Conservation (phyloP, 2,113 vertebrate genomes). For the Notothenia coriiceps region DNA sequence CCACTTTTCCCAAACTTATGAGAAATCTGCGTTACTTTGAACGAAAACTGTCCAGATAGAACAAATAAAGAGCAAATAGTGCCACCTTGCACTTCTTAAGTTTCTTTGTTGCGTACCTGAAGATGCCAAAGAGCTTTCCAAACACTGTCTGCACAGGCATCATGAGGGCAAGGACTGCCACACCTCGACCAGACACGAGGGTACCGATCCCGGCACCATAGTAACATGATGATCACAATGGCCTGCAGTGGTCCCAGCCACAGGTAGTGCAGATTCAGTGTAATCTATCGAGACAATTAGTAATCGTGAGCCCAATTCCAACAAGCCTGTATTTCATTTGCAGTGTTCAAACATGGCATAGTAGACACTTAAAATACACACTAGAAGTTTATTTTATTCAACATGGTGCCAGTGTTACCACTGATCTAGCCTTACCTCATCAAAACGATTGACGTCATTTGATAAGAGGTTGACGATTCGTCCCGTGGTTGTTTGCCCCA, state of each 20-base stretch:
- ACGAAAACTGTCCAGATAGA: background rate
- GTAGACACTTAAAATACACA: too few relatives aligned
- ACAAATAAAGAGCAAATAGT: background rate
- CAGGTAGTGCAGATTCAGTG: constrained; percentile 87
- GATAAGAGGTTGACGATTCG: constrained; percentile 96
- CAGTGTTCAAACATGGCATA: too few relatives aligned
- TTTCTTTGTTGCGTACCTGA: constrained; percentile 82
- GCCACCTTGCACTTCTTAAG: too few relatives aligned
- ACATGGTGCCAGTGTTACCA: background rate
- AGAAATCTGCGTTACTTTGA: background rate
- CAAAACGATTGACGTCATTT: constrained; percentile 94
- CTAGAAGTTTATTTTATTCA: too few relatives aligned
- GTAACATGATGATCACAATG: constrained; percentile 86
- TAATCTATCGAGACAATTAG: constrained; percentile 36
- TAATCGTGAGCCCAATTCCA: background rate
- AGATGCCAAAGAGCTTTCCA: constrained; percentile 90
- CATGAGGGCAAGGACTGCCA: constrained; percentile 84
- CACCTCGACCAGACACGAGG: constrained; percentile 90
- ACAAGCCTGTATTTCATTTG: too few relatives aligned
- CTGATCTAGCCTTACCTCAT: constrained; percentile 85
- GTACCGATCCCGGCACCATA: constrained; percentile 92
- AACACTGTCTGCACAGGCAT: constrained; percentile 90
- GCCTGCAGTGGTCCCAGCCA: constrained; percentile 94
- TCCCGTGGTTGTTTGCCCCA: constrained; percentile 93
- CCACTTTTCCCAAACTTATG: too few relatives aligned